A percentile compares a stretch with the other conserved stretches of the same genome.
phyloP scores from a whole-genome alignment of 2,888 invertebrate species.

The Fragum sueziense region DNA sequence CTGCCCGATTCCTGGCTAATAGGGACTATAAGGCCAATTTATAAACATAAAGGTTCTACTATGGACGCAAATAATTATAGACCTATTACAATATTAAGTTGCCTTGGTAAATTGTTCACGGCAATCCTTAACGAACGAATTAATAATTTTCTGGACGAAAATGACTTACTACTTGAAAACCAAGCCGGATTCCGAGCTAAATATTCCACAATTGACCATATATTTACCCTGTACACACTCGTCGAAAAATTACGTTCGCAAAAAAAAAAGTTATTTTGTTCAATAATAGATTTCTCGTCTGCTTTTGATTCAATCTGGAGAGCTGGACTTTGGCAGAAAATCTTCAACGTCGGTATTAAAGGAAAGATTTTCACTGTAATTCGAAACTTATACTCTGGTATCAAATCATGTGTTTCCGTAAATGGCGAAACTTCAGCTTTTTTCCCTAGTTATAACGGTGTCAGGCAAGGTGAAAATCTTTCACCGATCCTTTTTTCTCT shows the following conservation, averaged over 20 bases:
- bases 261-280: not conserved
- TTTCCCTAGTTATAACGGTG: not conserved
- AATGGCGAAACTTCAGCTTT: not conserved
- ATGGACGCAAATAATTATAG: not conserved
- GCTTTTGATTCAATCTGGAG: slow-evolving; percentile 7
- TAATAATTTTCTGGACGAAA: not conserved
- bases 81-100: not conserved
- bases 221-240: not conserved
- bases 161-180: not conserved
- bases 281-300: not conserved
- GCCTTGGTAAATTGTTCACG: not conserved
- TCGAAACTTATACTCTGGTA: not conserved
- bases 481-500: not conserved
- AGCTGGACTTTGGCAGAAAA: slow-evolving; percentile 7
- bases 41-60: not conserved
- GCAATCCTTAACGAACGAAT: not conserved
- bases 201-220: not conserved
- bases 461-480: slow-evolving; percentile 6
- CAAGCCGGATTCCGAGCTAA: not conserved
- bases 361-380: slow-evolving; percentile 5
- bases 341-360: not conserved
- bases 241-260: not conserved
- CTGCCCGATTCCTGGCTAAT: not conserved
- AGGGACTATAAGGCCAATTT: not conserved
- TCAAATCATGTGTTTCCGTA: too few species aligned